These are phyloP conservation scores for Semaprochilodus insignis DNA, from an alignment of 2,797 vertebrate species.

Conservation along the genomic window DNA sequence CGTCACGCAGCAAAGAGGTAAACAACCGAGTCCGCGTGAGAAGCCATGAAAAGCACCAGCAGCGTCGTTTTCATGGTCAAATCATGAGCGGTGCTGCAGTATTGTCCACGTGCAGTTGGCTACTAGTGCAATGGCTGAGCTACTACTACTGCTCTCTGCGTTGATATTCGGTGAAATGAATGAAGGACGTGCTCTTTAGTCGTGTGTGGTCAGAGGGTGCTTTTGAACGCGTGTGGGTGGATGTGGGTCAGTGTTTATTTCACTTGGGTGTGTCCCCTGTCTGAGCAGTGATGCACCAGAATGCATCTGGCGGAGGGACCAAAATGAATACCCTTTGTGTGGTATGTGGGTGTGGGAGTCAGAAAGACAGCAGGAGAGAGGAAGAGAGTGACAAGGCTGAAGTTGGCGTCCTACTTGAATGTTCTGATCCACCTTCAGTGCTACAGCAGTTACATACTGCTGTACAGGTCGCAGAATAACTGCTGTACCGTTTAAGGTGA, in stretches of 20 bases:
- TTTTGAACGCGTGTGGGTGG: slow-evolving; percentile 40
- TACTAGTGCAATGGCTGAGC: slow-evolving; percentile 14
- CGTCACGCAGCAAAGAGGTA: slow-evolving; percentile 85
- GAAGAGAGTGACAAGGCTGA: neutral
- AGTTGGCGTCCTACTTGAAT: no score
- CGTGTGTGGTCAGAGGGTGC: neutral
- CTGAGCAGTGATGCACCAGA: slow-evolving; percentile 37
- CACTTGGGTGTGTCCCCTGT: slow-evolving; percentile 47
- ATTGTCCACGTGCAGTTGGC: neutral
- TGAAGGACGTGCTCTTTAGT: slow-evolving; percentile 34
- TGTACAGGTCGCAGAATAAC: no score
- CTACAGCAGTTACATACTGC: no score
- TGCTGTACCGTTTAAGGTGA: no score
- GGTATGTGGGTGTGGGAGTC: neutral
- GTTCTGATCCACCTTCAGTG: no score
- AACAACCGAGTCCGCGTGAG: slow-evolving; percentile 86
- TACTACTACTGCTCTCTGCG: slow-evolving; percentile 13
- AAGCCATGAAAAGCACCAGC: slow-evolving; percentile 67
- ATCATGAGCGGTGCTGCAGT: slow-evolving; percentile 7
- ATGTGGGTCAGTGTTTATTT: slow-evolving; percentile 50
- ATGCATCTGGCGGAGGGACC: neutral
- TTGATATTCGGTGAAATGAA: slow-evolving; percentile 31
- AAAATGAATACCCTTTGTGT: slow-evolving; percentile 14
- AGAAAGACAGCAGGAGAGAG: slow-evolving; percentile 14
- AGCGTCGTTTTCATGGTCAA: slow-evolving; percentile 63